Evolutionary conservation across 2,888 invertebrate species (phyloP).

Genomic region (Rosalia funebris): DNA sequence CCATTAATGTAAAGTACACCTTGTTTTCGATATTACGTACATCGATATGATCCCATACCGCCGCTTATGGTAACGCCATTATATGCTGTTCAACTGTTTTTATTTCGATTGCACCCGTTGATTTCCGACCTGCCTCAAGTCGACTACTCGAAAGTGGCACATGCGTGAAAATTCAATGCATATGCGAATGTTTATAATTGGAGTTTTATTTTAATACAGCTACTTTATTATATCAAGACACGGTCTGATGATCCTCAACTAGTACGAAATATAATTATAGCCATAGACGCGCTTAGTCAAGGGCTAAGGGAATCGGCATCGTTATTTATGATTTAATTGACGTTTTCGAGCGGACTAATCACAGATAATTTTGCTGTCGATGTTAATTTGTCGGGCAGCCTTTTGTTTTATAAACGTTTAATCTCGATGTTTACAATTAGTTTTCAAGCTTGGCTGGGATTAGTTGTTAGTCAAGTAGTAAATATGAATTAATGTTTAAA

Average conservation of each 20-base stretch:
- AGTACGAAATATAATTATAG: slow-evolving; percentile 43
- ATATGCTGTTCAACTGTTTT: slow-evolving; percentile 57
- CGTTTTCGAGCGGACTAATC: not conserved
- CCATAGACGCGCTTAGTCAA: slow-evolving; percentile 30
- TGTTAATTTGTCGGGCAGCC: not conserved
- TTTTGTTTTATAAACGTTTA: slow-evolving; percentile 10
- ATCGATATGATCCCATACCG: no score
- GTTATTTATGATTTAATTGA: slow-evolving; percentile 1
- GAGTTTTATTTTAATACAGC: slow-evolving; percentile 57
- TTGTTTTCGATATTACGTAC: no score
- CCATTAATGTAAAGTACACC: no score
- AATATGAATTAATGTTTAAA: not conserved
- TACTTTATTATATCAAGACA: slow-evolving; percentile 58
- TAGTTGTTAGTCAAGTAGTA: not conserved
- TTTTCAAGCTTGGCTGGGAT: not conserved
- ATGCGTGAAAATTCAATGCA: slow-evolving; percentile 59
- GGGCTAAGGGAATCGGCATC: slow-evolving; percentile 9
- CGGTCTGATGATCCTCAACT: slow-evolving; percentile 54
- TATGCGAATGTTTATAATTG: slow-evolving; percentile 58
- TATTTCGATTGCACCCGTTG: slow-evolving; percentile 56
- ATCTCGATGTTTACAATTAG: not conserved
- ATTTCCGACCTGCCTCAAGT: slow-evolving; percentile 59
- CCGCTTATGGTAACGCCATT: slow-evolving; percentile 52
- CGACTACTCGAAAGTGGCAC: slow-evolving; percentile 54
- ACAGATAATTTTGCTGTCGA: slow-evolving; percentile 14